Evolutionary conservation across 2,888 invertebrate species (phyloP), one percentile per base, ranked within the genome.

Genomic region (Luperina testacea): DNA sequence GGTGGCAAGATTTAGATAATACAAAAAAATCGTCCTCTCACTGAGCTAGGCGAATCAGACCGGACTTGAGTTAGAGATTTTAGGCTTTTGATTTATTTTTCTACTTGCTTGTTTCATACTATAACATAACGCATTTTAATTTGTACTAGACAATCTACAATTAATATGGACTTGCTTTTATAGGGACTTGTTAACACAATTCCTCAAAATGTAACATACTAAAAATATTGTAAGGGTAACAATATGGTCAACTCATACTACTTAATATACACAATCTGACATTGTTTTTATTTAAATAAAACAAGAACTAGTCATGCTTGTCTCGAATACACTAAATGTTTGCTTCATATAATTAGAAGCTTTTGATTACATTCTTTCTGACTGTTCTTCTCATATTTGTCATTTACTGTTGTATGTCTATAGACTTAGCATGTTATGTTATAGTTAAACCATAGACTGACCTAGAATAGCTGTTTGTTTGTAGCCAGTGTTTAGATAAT

Each of bases 221-320:
- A 81, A 83, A 72, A 78, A 38, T 72, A 67, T 48, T 42, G 6
- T 71, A 75, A 63, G 79, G 87, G 79, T 77, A 72, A 75, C 42
- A 65, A 24, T 72, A 82, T 61, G 72, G 63, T 63, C 20, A 63
- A 75, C 75, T 71, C 38, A 24, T 68, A 72, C n/a, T 73, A 65
- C 9, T 17, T 84, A 86, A 77, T 51, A 71, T 72, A 79, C 73
- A 85, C 53, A 83, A 83, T 64, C 68, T 75, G 27, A 61, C 70
- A 68, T 71, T 63, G n/a, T 75, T 83, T 78, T 80, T 70, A 80
- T 75, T 77, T 68, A 63, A 75, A 74, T 63, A 53, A 76, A 65
- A 78, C 57, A 70, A 78, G 73, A 86, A 85, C 85, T 85, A 85
- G 87, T 85, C 85, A 85, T 85, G 85, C 85, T 85, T 85, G 85